Evolutionary conservation across 2,888 invertebrate genomes (phyloP).

Genomic region (Idaea aversata): DNA sequence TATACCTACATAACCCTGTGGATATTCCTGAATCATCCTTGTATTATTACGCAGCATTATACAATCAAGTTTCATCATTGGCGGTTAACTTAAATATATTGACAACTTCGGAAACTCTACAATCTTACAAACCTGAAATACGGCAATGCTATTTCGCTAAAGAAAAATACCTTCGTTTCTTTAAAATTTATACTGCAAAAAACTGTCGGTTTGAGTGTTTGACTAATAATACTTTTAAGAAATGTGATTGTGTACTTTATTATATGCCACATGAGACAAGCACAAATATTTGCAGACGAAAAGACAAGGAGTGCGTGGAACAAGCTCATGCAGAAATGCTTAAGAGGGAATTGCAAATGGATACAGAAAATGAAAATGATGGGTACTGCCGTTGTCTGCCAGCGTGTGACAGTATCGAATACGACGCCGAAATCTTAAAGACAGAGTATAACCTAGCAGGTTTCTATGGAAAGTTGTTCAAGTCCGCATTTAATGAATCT

Average conservation of each 20-base stretch:
- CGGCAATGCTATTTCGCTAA: conserved; percentile 37
- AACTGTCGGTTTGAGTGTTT: conserved; percentile 38
- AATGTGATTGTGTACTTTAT: conserved; percentile 23
- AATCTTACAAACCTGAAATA: conserved; percentile 10
- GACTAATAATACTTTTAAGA: conserved; percentile 28
- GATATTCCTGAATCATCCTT: conserved; percentile 33
- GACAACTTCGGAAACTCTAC: background rate
- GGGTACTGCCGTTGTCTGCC: conserved; percentile 25
- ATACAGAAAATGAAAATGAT: conserved; percentile 5
- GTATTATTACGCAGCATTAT: conserved; percentile 33
- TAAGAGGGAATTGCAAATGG: conserved; percentile 4
- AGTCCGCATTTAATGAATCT: background rate
- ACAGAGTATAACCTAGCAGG: conserved; percentile 65
- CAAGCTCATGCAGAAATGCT: conserved; percentile 28
- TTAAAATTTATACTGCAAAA: conserved; percentile 31
- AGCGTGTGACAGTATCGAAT: conserved; percentile 77
- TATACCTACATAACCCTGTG: conserved; percentile 37
- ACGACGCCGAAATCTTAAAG: conserved; percentile 82
- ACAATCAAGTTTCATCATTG: conserved; percentile 28
- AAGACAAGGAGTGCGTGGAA: conserved; percentile 24
- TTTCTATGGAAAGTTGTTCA: background rate
- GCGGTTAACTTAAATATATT: conserved; percentile 26
- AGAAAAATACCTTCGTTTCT: conserved; percentile 32
- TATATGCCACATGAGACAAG: background rate
- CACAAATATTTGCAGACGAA: background rate